Base-by-base conservation (phyloP, 2,113 vertebrate genomes). In the Helogale parvula region DNA sequence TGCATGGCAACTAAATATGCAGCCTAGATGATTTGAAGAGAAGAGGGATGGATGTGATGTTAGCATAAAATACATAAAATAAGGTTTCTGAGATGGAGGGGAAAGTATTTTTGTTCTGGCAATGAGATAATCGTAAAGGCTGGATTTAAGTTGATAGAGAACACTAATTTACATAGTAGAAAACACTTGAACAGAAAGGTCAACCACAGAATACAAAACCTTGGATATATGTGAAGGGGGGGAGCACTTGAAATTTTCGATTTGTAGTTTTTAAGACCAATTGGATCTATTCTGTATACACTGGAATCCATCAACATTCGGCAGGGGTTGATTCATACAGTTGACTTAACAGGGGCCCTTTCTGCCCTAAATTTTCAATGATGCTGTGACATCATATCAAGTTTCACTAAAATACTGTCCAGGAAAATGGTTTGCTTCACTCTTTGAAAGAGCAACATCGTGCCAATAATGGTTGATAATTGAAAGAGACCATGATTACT, bases 391-490 rank as follows among this genome's bases (percentile, higher is more conserved):
- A 90, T 93, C 0, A 33, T 57, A 96, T 45, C 81, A 98, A 97
- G 82, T 93, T 97, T 96, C 92, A 50, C 65, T 88, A 92, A 96
- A 96, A 94, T 95, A 82, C 54, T 79, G 21, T 95, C 71, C 84
- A 94, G 68, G 50, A 93, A 93, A 96, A 89, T 79, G 76, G 47
- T 60, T 90, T 94, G 6, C n/a, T 80, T 5, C 35, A 47, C 71
- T 90, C 69, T 92, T 45, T 93, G 71, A 88, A 96, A 95, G 71
- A 97, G 85, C 17, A 95, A 38, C 63, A 79, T 86, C n/a, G 4
- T 92, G 60, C 72, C 80, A 92, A 92, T 95, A 96, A 94, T 85
- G 83, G 35, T 72, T 77, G 57, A 72, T 86, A 95, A 92, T 71
- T 57, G 72, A 93, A 89, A 60, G n/a, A 92, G 88, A 76, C 19